Evolutionary conservation across 2,113 vertebrate species (phyloP).

Genomic region (Perognathus longimembris): DNA sequence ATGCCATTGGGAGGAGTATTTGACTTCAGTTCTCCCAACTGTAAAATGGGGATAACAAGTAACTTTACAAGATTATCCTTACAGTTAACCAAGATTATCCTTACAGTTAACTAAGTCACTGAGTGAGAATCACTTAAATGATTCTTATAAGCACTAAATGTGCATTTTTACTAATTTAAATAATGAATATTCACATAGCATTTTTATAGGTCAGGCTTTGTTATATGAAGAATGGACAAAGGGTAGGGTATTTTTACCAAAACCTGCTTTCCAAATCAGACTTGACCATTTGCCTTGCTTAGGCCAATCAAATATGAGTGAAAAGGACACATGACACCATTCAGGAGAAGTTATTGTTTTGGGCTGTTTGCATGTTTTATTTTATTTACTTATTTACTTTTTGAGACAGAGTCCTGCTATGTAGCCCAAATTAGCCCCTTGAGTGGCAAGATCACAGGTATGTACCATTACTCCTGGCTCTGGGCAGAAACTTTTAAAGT

Average conservation of each 20-base stretch:
- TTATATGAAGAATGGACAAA: background rate
- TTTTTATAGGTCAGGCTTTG: background rate
- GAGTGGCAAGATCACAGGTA: no score
- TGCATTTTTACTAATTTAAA: background rate
- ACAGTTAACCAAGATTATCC: slow-evolving; percentile 15
- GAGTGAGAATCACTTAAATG: background rate
- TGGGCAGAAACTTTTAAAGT: background rate
- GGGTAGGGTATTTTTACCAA: background rate
- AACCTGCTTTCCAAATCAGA: background rate
- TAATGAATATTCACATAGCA: background rate
- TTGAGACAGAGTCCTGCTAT: no score
- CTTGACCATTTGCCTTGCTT: background rate
- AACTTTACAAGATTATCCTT: background rate
- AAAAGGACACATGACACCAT: background rate
- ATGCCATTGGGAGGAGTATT: background rate
- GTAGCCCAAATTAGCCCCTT: no score
- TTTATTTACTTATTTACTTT: no score
- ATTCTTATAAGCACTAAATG: background rate
- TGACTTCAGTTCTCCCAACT: background rate
- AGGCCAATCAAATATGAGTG: background rate
- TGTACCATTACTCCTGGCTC: no score
- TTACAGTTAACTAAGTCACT: slow-evolving; percentile 2
- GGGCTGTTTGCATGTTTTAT: no score
- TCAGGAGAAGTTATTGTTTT: background rate
- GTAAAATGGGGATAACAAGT: background rate